Conservation (phyloP, 2,888 invertebrate genomes). For the Allygus modestus region DNA sequence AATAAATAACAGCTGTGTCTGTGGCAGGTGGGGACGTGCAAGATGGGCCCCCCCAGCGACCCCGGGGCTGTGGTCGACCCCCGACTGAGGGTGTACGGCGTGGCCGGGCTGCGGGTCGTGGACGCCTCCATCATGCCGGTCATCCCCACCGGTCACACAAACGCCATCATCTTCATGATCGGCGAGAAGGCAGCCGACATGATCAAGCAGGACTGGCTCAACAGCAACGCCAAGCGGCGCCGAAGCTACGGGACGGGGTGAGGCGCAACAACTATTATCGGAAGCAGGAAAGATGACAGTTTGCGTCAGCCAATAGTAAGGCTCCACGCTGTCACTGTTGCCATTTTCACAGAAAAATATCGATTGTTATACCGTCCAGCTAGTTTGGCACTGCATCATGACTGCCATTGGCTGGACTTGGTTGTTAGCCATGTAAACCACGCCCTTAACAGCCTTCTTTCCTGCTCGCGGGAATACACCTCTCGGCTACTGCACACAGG, state of each 20-base stretch:
- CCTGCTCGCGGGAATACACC: too few species aligned
- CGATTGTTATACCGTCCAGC: too few species aligned
- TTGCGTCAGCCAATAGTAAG: too few species aligned
- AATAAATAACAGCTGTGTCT: too few species aligned
- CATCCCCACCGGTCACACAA: slow-evolving; percentile 87
- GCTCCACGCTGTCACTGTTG: too few species aligned
- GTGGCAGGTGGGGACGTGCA: slow-evolving; percentile 77
- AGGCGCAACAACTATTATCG: neutral
- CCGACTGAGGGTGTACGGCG: slow-evolving; percentile 81
- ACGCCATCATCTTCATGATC: slow-evolving; percentile 88
- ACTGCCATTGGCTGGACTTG: too few species aligned
- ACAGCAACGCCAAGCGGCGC: slow-evolving; percentile 5
- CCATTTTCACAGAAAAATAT: too few species aligned
- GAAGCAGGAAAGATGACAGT: neutral
- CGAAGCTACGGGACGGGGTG: neutral
- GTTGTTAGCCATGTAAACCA: too few species aligned
- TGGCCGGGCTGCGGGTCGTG: slow-evolving; percentile 83
- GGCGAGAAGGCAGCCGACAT: slow-evolving; percentile 88
- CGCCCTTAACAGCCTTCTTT: too few species aligned
- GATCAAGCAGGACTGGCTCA: slow-evolving; percentile 79
- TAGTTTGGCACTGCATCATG: too few species aligned
- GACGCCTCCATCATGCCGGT: slow-evolving; percentile 90
- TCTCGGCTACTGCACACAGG: too few species aligned
- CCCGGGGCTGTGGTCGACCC: slow-evolving; percentile 82
- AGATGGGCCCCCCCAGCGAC: slow-evolving; percentile 80